These are phyloP conservation scores for Pyrocephalus nanus DNA, from an alignment of 2,797 vertebrate genomes.

Conservation along the genomic window DNA sequence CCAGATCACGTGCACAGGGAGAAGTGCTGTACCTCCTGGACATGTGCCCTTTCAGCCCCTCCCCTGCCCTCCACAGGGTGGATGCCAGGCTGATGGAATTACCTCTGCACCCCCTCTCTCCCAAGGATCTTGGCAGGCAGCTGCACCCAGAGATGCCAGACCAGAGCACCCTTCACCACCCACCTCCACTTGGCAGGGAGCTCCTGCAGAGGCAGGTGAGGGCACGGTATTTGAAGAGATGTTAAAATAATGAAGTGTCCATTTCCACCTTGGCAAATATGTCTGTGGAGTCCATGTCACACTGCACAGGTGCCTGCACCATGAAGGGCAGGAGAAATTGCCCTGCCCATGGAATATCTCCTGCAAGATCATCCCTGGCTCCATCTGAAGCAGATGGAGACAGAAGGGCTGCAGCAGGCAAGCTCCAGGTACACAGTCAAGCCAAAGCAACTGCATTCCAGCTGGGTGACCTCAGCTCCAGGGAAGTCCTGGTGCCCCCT, in stretches of 20 bases:
- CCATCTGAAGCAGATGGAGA: not conserved
- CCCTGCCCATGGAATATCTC: not conserved
- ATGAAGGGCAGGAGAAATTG: not conserved
- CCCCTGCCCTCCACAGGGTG: not conserved
- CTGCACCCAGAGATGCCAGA: not conserved
- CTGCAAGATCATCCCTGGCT: not conserved
- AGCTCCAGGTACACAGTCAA: not conserved
- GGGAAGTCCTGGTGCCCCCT: not conserved
- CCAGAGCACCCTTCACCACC: too few species aligned
- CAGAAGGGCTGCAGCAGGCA: not conserved
- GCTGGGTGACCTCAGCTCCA: not conserved
- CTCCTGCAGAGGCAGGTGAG: not conserved
- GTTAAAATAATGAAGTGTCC: not conserved
- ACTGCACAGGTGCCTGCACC: rapidly evolving
- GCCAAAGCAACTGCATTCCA: not conserved
- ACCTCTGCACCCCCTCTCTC: not conserved
- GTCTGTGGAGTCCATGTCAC: not conserved
- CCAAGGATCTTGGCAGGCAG: not conserved
- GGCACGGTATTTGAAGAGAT: not conserved
- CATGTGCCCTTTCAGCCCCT: not conserved
- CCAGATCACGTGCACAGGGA: not conserved
- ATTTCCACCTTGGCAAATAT: not conserved
- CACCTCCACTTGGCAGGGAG: not conserved
- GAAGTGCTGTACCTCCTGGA: not conserved
- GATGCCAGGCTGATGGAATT: too few species aligned